Base-by-base conservation (phyloP, 2,888 invertebrate species). In the Phasia obesa region DNA sequence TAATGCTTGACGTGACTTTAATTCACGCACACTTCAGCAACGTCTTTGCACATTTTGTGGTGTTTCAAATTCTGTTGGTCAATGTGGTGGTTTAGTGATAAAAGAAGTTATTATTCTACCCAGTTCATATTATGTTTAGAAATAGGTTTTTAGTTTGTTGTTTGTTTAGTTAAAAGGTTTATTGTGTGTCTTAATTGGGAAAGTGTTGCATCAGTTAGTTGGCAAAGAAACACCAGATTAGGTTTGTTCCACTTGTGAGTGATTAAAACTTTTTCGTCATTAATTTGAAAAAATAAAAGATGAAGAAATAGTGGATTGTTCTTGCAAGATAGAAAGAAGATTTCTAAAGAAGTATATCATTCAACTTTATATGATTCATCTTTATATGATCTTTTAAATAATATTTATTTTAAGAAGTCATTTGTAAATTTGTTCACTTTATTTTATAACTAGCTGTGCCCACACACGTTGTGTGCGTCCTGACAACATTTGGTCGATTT, bases 121-220 rank as follows among this genome's bases (percentile, higher is more conserved):
- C 0, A 42, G 11, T 38, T 15, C 13, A 15, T 15, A 13, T 4
- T 42, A 42, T 17, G 6, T 27, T 51, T 27, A 5, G 31, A 74
- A 74, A 74, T 55, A 55, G 31, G 64, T 57, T 38, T 75, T 49
- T 49, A 59, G 59, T 51, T 38, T 47, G 6, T 49, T 49, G 15
- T 75, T 49, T 59, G n/a, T 31, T 65, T 42, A 49, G 38, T 17
- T 38, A n/a, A 38, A 57, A 57, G 25, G 19, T 49, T 38, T 57
- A 47, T 59, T 75, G 38, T 35, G 17, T 57, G 5, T 6, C n/a
- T 57, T 42, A 73, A 73, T 73, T 31, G 51, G 3, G n/a, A 65
- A 65, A 47, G 47, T 57, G 11, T 25, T 47, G 21, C 15, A 21
- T 21, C 15, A 31, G n/a, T n/a, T n/a, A 25, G 51, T 51, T 44